phyloP scores from a whole-genome alignment of 2,797 vertebrate genomes.

The Trachops cirrhosus region DNA sequence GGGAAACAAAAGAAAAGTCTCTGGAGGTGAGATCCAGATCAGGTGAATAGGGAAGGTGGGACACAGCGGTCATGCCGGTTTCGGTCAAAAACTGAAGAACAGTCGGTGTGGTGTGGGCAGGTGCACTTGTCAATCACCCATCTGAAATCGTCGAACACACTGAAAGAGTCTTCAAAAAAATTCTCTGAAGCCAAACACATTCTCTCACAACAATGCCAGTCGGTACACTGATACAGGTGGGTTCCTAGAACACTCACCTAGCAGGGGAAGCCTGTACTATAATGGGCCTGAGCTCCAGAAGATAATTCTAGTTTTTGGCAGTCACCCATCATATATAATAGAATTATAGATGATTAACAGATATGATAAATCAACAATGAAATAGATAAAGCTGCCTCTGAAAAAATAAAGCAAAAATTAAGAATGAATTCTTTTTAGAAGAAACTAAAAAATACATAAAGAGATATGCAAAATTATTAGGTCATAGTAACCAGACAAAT shows the following conservation, averaged over 20 bases:
- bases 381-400: background rate
- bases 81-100: no score
- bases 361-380: background rate
- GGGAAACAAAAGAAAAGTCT: no score
- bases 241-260: background rate
- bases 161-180: no score
- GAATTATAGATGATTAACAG: background rate
- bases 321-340: background rate
- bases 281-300: background rate
- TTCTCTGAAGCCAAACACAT: no score
- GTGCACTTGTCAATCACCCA: no score
- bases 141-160: no score
- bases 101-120: no score
- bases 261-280: background rate
- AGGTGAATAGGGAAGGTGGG: no score
- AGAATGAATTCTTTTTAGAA: background rate
- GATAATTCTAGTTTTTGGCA: background rate
- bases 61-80: no score
- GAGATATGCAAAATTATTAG: background rate
- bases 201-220: no score
- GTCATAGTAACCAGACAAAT: background rate
- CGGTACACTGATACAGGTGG: background rate
- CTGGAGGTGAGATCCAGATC: no score
- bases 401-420: background rate
- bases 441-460: background rate